Base-by-base conservation (phyloP, 2,797 vertebrate species). In the Acanthurus lineatus region DNA sequence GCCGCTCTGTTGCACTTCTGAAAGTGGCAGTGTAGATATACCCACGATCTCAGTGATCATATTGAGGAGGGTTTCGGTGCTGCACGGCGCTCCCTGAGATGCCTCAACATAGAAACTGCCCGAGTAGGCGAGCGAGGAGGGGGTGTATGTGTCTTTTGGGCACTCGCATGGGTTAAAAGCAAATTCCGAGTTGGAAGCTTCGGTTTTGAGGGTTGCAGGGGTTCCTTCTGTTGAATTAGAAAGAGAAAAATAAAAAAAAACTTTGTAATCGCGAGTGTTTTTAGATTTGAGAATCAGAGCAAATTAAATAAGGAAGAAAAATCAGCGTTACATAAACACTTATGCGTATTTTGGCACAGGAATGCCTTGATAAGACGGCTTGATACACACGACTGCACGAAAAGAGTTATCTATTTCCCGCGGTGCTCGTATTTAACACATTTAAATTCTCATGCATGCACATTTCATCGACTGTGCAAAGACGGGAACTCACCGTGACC, bases 21-120 rank as follows among this genome's bases (percentile, higher is more conserved):
- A 93, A 47, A 96, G 91, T 2, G 97, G 92, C 82, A 97, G 94
- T 0, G 97, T 96, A 4, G 98, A 97, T 76, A 99, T 96, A 45
- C 98, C 98, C 77, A 99, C 95, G 77, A 99, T 99, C 79, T 98
- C 98, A 0, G 97, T 98, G 96, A 99, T 99, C 94, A 99, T 96
- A 89, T 97, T 98, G 94, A 99, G 97, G 88, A 99, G 96, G 42
- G 98, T 97, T 86, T 99, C 98, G 60, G 97, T 97, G 92, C 97
- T 97, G 94, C 97, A 98, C 61, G 96, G 95, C 76, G 96, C 96
- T 91, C 98, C 97, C 32, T 97, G 96, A 61, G 96, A 96, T 0
- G 97, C 96, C 91, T 99, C 97, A 78, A 99, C 97, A 93, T 99
- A 98, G 95, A 99, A 99, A 91, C 98, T 99, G 92, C 98, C 98